phyloP scores from a whole-genome alignment of 2,797 vertebrate genomes.

The Sarcoramphus papa region DNA sequence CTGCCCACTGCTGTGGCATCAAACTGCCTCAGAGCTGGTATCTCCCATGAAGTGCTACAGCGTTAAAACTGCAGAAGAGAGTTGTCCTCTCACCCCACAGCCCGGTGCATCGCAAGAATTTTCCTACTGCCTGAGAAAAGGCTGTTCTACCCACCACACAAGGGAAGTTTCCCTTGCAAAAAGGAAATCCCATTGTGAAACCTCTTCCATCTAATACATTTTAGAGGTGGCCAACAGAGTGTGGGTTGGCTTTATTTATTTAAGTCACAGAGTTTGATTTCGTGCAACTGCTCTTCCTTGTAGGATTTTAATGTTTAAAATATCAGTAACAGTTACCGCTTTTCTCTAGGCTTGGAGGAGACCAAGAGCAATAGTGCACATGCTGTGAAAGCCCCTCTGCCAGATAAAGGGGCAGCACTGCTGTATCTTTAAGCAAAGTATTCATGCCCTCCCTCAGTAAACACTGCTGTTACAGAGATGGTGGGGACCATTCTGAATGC shows the following conservation, averaged over 20 bases:
- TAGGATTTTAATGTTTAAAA: not conserved
- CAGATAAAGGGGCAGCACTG: not conserved
- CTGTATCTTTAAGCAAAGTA: not conserved
- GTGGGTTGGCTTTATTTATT: not conserved
- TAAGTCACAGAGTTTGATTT: not conserved
- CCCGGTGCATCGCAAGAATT: rapidly evolving
- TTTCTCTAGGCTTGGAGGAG: not conserved
- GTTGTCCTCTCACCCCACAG: not conserved
- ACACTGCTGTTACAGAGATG: not conserved
- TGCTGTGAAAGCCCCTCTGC: not conserved
- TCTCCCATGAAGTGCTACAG: not conserved
- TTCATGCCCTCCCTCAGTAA: not conserved
- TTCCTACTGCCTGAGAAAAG: not conserved
- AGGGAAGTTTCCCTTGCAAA: not conserved
- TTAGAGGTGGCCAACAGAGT: not conserved
- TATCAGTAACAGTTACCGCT: not conserved
- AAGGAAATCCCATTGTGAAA: not conserved
- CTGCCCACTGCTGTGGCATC: not conserved
- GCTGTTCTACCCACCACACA: not conserved
- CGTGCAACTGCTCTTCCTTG: not conserved
- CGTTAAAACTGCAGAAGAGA: not conserved
- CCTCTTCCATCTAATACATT: not conserved
- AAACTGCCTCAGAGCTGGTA: not conserved
- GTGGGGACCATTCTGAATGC: not conserved
- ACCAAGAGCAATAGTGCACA: not conserved